Evolutionary conservation across 2,797 vertebrate genomes (phyloP), one percentile per base, ranked within the genome.

Genomic region (Caiman crocodilus): DNA sequence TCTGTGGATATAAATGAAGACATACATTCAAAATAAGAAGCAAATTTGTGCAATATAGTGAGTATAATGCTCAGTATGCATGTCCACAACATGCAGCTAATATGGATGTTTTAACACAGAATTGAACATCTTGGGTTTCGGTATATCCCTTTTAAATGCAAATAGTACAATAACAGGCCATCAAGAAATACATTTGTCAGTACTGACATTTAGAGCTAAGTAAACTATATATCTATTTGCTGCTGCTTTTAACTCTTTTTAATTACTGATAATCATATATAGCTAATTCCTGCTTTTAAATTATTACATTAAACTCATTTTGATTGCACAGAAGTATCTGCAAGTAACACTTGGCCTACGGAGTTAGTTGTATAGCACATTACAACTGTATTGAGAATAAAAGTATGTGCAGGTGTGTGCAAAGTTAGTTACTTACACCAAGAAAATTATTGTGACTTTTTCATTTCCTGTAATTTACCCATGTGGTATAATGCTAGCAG

Each of bases 1-100:
- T 20, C 35, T 93, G 30, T 77, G 89, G 75, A 15, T 93, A 50
- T 14, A 91, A 84, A 50, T 83, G 83, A 85, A 95, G 61, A 94
- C 30, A 80, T 91, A 87, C 56, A 91, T 79, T 85, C 14, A 73
- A 73, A 50, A 42, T 42, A 14, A 94, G 79, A 79, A 74, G 75
- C 76, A 89, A 64, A 64, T 56, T 92, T 20, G 79, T 84, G 81
- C 88, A 79, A 71, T 79, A 11, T 69, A 50, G 61, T 35, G 67
- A 79, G 83, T 95, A 95, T 79, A 81, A 6, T 28, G 58, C 21
- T 79, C 35, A 14, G 59, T 83, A 65, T 77, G 1, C 82, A 88
- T 87, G 10, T 28, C 76, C 76, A 12, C 42, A 85, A 69, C 64
- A 79, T 82, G 77, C 87, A 90, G 69, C 57, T 85, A 87, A 35